Conservation (phyloP, 2,113 vertebrate genomes). For the Perca flavescens region DNA sequence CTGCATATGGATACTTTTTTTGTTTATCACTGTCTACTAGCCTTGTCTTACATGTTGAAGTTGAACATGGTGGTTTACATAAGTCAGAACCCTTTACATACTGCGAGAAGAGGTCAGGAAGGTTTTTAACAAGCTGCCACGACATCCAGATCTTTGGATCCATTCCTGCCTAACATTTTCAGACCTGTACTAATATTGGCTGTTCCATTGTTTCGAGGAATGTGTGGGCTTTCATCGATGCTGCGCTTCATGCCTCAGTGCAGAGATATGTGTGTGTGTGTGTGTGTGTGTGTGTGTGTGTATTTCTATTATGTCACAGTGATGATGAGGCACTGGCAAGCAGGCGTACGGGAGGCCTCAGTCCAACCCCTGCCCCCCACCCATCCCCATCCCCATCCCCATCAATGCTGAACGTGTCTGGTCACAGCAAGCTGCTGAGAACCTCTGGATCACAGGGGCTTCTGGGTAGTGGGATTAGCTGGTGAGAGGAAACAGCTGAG, state of each 20-base stretch:
- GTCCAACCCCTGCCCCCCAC: neutral
- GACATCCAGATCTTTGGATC: neutral
- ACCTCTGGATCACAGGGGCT: constrained; percentile 70
- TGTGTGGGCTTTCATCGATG: constrained; percentile 27
- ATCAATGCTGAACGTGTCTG: constrained; percentile 61
- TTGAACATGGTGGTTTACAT: too few species aligned
- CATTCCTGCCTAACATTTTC: constrained; percentile 1
- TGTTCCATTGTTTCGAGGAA: constrained; percentile 54
- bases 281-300: constrained; percentile 33
- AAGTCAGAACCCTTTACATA: too few species aligned
- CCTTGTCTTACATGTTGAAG: too few species aligned
- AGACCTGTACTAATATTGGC: neutral
- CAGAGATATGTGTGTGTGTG: constrained; percentile 23
- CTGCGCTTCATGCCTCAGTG: constrained; percentile 17
- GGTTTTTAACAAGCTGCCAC: too few species aligned
- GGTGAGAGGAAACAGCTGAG: constrained; percentile 83
- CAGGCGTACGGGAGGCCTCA: constrained; percentile 46
- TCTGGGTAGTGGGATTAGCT: constrained; percentile 77
- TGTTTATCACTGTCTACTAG: too few species aligned
- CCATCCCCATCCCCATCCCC: neutral
- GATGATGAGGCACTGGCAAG: constrained; percentile 72
- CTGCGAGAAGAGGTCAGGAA: too few species aligned
- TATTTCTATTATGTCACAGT: constrained; percentile 76
- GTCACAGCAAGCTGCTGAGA: constrained; percentile 66
- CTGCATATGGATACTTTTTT: too few species aligned